Percentiles rank a stretch among this genome's conserved stretches.
These are phyloP conservation scores for Pangasius krempfi DNA, from an alignment of 2,797 vertebrate species.

Conservation along the genomic window DNA sequence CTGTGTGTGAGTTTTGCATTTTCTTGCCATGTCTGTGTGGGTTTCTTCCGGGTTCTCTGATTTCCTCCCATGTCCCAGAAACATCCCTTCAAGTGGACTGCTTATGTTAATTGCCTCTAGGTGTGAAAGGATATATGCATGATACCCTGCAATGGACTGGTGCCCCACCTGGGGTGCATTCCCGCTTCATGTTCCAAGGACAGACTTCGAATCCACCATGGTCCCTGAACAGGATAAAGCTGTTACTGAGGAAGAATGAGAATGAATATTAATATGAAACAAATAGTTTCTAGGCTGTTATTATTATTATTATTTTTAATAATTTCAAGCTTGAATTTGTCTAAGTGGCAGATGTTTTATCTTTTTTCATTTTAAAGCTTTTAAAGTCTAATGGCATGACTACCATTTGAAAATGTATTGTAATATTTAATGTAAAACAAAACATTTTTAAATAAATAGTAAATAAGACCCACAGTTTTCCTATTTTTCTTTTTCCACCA, in stretches of 20 bases:
- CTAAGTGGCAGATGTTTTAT: neutral
- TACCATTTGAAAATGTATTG: neutral
- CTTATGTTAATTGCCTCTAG: neutral
- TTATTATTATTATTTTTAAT: neutral
- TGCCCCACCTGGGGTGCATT: neutral
- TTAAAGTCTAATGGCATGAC: neutral
- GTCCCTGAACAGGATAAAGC: neutral
- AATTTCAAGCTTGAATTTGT: neutral
- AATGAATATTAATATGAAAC: neutral
- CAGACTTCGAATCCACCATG: neutral
- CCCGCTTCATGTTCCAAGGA: neutral
- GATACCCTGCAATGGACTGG: neutral
- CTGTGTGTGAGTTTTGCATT: neutral
- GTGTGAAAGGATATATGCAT: neutral
- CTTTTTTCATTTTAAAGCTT: neutral
- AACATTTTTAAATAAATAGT: neutral
- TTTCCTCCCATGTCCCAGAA: neutral
- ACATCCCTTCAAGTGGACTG: neutral
- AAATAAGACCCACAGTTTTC: neutral
- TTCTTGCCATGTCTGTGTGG: neutral
- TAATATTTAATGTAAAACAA: neutral
- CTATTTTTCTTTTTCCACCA: neutral
- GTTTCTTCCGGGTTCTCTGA: neutral
- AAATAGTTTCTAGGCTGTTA: no score
- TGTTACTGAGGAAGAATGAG: neutral